Evolutionary conservation across 2,888 invertebrate species (phyloP).

Genomic region (Spialia ferax): DNA sequence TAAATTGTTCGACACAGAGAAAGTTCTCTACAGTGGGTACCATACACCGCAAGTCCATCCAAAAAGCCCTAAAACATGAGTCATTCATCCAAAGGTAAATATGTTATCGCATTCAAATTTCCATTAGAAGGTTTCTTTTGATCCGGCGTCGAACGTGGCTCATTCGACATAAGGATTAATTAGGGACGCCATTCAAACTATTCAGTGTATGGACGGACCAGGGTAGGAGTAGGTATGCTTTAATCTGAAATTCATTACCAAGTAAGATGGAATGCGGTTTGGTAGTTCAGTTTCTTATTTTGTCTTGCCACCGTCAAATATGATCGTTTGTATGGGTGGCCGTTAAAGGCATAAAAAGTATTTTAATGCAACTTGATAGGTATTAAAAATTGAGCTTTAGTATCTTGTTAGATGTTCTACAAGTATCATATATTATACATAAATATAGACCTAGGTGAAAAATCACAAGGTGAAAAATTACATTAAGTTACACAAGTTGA

Average conservation of each 20-base stretch:
- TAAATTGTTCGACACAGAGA: too few relatives aligned
- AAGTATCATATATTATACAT: too few relatives aligned
- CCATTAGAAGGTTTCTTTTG: slow-evolving; percentile 82
- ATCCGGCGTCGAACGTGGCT: slow-evolving; percentile 66
- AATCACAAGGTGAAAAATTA: too few relatives aligned
- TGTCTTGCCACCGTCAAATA: not conserved
- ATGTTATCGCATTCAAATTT: slow-evolving; percentile 72
- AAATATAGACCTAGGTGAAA: too few relatives aligned
- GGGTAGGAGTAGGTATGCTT: slow-evolving; percentile 23
- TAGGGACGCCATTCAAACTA: slow-evolving; percentile 73
- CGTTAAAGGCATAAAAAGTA: too few relatives aligned
- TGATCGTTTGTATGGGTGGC: not conserved
- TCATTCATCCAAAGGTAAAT: slow-evolving; percentile 47
- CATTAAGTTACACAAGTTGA: too few relatives aligned
- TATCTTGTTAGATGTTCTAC: too few relatives aligned
- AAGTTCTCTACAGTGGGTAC: not conserved
- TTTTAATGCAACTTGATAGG: too few relatives aligned
- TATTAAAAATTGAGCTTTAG: too few relatives aligned
- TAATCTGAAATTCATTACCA: slow-evolving; percentile 41
- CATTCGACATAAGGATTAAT: slow-evolving; percentile 75
- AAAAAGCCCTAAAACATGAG: slow-evolving; percentile 27
- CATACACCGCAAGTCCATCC: not conserved
- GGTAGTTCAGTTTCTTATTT: slow-evolving; percentile 18
- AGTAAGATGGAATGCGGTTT: slow-evolving; percentile 33
- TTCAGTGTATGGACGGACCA: slow-evolving; percentile 54